These are phyloP conservation scores for Hermaeophaga mercurialis DNA, from an alignment of 2,888 invertebrate genomes.

Conservation along the genomic window DNA sequence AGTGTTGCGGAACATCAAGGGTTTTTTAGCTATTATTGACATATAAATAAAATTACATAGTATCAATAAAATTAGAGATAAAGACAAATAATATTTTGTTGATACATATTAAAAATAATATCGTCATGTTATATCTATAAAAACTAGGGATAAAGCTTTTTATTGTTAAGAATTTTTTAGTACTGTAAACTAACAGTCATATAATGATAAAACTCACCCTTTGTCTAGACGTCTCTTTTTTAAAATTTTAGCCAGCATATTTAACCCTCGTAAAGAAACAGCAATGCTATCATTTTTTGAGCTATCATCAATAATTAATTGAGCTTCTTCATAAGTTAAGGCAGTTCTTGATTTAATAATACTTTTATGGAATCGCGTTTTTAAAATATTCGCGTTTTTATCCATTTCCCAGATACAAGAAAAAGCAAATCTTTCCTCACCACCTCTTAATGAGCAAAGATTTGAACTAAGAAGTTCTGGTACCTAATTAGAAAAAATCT, in stretches of 20 bases:
- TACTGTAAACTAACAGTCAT: neutral
- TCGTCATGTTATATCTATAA: too few relatives aligned
- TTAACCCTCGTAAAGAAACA: constrained; percentile 77
- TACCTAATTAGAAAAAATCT: constrained; percentile 45
- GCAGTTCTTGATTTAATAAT: constrained; percentile 90
- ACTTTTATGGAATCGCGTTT: constrained; percentile 87
- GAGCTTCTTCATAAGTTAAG: constrained; percentile 97
- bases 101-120: constrained; percentile 1
- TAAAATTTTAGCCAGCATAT: constrained; percentile 87
- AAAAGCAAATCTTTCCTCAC: constrained; percentile 92
- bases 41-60: too few relatives aligned
- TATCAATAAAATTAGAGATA: too few relatives aligned
- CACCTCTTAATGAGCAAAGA: constrained; percentile 90
- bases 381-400: constrained; percentile 78
- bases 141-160: too few relatives aligned
- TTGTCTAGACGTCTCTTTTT: constrained; percentile 64
- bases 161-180: too few relatives aligned
- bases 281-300: constrained; percentile 74
- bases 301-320: constrained; percentile 87
- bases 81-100: too few relatives aligned
- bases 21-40: too few relatives aligned
- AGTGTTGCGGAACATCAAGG: too few relatives aligned
- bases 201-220: constrained; percentile 29
- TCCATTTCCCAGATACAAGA: constrained; percentile 96
- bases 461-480: constrained; percentile 90